Conservation (phyloP, 2,888 invertebrate species). For the Lasioglossum zephyrum region DNA sequence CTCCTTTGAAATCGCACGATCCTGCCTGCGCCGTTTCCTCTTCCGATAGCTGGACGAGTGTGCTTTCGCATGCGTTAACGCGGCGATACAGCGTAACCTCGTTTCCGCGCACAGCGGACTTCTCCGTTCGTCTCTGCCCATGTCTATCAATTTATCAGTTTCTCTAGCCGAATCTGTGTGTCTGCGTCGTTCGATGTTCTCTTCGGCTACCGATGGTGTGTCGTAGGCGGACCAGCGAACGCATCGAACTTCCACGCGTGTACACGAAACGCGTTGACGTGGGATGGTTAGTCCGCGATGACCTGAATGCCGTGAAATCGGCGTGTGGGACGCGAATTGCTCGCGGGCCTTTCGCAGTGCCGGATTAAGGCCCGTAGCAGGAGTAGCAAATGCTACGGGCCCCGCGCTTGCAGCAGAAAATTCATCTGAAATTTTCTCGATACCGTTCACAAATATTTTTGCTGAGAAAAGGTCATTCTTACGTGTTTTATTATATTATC, state of each 20-base stretch:
- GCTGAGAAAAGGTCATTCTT: no score
- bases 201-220: not conserved
- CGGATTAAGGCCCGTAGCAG: no score
- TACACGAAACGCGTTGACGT: constrained; percentile 66
- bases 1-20: constrained; percentile 55
- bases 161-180: not conserved
- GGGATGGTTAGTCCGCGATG: constrained; percentile 70
- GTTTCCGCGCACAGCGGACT: constrained; percentile 23
- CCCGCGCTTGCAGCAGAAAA: no score
- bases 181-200: not conserved
- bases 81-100: constrained; percentile 39
- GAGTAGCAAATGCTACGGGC: no score
- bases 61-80: constrained; percentile 56
- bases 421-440: no score
- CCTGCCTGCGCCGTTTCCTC: constrained; percentile 49
- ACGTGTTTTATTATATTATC: no score
- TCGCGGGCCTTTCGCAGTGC: constrained; percentile 42
- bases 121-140: not conserved
- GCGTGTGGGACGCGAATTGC: constrained; percentile 60
- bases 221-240: constrained; percentile 27
- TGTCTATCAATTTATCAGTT: not conserved
- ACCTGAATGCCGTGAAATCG: constrained; percentile 75
- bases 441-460: no score
- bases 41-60: constrained; percentile 50
- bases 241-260: constrained; percentile 25